These are phyloP conservation scores for Ophion ellenae DNA, from an alignment of 2,888 invertebrate genomes.

Conservation along the genomic window DNA sequence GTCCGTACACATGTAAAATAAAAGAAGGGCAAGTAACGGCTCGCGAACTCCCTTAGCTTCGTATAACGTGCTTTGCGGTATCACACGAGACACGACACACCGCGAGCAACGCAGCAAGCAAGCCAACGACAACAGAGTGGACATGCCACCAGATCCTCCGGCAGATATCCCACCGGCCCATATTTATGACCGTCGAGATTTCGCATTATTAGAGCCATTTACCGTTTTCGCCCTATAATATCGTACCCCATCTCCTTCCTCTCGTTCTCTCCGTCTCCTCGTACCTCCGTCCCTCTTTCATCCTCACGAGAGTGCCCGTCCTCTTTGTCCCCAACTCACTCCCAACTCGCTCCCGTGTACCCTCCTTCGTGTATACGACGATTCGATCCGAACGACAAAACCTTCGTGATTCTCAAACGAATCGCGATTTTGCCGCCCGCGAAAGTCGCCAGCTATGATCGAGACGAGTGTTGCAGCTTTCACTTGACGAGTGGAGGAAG, in stretches of 20 bases:
- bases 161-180: conserved; percentile 80
- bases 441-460: neutral
- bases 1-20: conserved; percentile 7
- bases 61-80: conserved; percentile 75
- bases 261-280: conserved; percentile 11
- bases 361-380: conserved; percentile 22
- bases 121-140: conserved; percentile 66
- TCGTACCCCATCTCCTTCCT: conserved; percentile 58
- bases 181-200: conserved; percentile 83
- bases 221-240: conserved; percentile 81
- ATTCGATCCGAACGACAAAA: conserved; percentile 18
- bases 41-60: conserved; percentile 69
- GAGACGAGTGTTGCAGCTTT: too few relatives aligned
- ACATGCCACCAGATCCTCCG: conserved; percentile 81
- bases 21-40: conserved; percentile 69
- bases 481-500: too few relatives aligned
- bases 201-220: conserved; percentile 83
- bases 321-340: conserved; percentile 15
- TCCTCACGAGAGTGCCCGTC: neutral
- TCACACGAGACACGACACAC: conserved; percentile 81
- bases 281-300: conserved; percentile 18
- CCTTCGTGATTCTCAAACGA: neutral
- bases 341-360: conserved; percentile 14
- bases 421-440: neutral
- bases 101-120: conserved; percentile 65